Base-by-base conservation (phyloP, 2,888 invertebrate genomes). In the Drosophila helvetica region DNA sequence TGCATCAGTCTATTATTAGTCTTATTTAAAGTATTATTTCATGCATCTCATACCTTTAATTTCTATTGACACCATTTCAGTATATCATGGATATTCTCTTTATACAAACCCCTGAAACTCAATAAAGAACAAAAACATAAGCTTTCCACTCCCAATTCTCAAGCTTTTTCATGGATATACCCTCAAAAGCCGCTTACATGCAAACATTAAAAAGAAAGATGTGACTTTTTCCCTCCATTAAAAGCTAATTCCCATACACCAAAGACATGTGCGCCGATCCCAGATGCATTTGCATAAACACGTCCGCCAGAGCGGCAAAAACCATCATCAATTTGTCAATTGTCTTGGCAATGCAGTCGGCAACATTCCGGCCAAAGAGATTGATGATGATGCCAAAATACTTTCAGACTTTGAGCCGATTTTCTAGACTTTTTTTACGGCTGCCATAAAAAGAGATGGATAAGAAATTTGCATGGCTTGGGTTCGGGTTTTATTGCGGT, bases 321-420 rank as follows among this genome's bases (percentile, higher is more conserved):
- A 61, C 47, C 25, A 62, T 43, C 74, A 57, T 25, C 63, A 68
- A 63, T 74, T 74, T 74, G 67, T 68, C 74, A 75, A 75, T 67
- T 71, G 66, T 60, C 57, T 61, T 58, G 33, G 30, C 51, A 52
- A 62, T 48, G 52, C 60, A 59, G 42, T 70, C 62, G 60, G 43
- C 42, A 48, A 67, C 54, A 63, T 53, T 73, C 19, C 42, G 43
- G 19, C 45, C 46, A 47, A 53, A 59, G 59, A 73, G 65, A 58
- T 66, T 62, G 74, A 74, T 74, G 73, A 62, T 61, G 67, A 45
- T 74, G 51, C 45, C 30, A 12, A 57, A 74, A 61, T 60, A 52
- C 60, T 59, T 52, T 73, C 17, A 52, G 68, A 62, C 74, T 66
- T 58, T 62, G 51, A 74, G 61, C 56, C 58, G 52, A 52, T 53